Evolutionary conservation across 2,797 vertebrate genomes (phyloP).

Genomic region (Stomatorhinus walkeri): DNA sequence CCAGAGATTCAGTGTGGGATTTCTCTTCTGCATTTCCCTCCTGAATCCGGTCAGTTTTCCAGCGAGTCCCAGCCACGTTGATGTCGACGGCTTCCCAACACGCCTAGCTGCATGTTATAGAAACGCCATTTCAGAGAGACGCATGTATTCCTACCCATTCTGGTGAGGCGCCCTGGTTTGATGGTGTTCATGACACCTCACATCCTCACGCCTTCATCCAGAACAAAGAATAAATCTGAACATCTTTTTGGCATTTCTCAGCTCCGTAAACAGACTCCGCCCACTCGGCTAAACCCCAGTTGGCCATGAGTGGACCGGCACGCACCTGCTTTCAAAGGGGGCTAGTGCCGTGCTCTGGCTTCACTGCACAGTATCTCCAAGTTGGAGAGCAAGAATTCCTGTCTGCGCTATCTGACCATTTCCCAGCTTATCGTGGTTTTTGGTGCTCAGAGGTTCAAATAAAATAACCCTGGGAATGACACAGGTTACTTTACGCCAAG

Average conservation of each 20-base stretch:
- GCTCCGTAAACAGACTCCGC: not conserved
- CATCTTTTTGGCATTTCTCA: not conserved
- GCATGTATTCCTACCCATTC: constrained; percentile 19
- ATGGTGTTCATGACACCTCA: not conserved
- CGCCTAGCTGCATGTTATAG: not conserved
- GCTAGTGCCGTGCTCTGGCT: not conserved
- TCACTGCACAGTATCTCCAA: not conserved
- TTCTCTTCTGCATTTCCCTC: not conserved
- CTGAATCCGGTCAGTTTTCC: not conserved
- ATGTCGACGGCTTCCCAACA: not conserved
- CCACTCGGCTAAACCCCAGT: not conserved
- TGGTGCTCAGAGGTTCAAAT: not conserved
- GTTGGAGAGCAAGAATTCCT: not conserved
- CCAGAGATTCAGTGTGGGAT: not conserved
- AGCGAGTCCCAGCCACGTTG: not conserved
- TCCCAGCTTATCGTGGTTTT: not conserved
- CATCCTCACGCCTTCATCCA: not conserved
- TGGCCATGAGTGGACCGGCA: not conserved
- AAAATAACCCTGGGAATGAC: not conserved
- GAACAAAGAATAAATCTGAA: not conserved
- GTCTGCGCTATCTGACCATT: not conserved
- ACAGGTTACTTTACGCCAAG: constrained; percentile 49
- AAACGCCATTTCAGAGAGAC: not conserved
- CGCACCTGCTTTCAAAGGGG: not conserved
- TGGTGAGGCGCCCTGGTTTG: not conserved